These are phyloP conservation scores for Leistus spinibarbis DNA, from an alignment of 2,888 invertebrate genomes.

Conservation along the genomic window DNA sequence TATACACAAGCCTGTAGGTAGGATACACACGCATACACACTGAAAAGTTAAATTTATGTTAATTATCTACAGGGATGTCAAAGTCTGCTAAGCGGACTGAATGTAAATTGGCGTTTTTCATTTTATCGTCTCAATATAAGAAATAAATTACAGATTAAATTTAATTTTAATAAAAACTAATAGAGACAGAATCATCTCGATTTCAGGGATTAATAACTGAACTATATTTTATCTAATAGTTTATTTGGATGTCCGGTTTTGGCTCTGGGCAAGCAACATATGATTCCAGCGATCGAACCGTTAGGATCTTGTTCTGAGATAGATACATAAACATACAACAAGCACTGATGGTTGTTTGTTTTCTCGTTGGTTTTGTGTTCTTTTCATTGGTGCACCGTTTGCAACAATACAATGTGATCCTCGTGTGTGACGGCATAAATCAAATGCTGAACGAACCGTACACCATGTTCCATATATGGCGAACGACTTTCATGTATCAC, in stretches of 20 bases:
- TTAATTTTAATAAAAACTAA: conserved; percentile 34
- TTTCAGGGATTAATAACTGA: too few species aligned
- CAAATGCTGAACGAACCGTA: conserved; percentile 18
- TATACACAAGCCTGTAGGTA: conserved; percentile 1
- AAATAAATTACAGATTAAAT: conserved; percentile 38
- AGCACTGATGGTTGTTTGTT: neutral
- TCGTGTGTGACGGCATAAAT: conserved; percentile 21
- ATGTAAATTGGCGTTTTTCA: conserved; percentile 29
- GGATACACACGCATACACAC: neutral
- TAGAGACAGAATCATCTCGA: too few species aligned
- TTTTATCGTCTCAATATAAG: conserved; percentile 34
- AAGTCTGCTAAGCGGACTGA: neutral
- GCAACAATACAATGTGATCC: conserved; percentile 26
- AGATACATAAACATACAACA: too few species aligned
- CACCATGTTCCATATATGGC: neutral
- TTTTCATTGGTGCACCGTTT: conserved; percentile 4
- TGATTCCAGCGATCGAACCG: neutral
- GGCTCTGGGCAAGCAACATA: neutral
- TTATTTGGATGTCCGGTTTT: too few species aligned
- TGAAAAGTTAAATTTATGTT: conserved; percentile 35
- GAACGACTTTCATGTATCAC: neutral
- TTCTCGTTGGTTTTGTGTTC: conserved; percentile 7
- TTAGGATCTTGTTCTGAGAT: neutral
- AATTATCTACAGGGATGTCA: conserved; percentile 5
- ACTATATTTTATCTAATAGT: too few species aligned